Evolutionary conservation across 2,113 vertebrate genomes (phyloP).

Genomic region (Antechinus flavipes): DNA sequence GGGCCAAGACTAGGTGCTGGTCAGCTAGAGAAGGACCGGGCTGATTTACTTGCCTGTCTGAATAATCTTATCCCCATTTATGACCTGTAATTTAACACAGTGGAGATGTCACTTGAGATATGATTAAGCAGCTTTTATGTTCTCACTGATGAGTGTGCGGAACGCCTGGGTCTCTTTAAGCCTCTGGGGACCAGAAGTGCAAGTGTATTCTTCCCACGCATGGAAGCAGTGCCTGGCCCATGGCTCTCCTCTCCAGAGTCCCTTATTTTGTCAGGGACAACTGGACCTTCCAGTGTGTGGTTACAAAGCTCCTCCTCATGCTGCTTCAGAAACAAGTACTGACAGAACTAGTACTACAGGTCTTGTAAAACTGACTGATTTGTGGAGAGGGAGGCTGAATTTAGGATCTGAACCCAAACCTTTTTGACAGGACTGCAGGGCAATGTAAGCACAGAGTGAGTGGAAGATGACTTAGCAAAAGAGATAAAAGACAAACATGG

Average conservation of each 20-base stretch:
- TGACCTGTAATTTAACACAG: slow-evolving; percentile 98
- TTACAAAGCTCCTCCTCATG: not conserved
- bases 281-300: not conserved
- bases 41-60: slow-evolving; percentile 94
- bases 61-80: slow-evolving; percentile 94
- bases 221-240: not conserved
- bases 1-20: slow-evolving; percentile 85
- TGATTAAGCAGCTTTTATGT: slow-evolving; percentile 75
- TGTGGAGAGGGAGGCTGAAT: not conserved
- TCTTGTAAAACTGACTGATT: not conserved
- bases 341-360: not conserved
- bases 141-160: slow-evolving; percentile 36
- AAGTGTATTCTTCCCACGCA: slow-evolving; percentile 17
- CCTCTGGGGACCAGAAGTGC: not conserved
- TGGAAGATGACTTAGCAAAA: not conserved
- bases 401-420: not conserved
- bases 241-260: not conserved
- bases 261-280: not conserved
- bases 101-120: slow-evolving; percentile 86
- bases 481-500: not conserved
- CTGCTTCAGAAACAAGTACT: not conserved
- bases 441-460: not conserved
- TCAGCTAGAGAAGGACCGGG: slow-evolving; percentile 86
- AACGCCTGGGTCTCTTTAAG: not conserved
- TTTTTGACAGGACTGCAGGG: not conserved